phyloP scores from a whole-genome alignment of 2,888 invertebrate genomes.

The Lasioglossum lativentre region DNA sequence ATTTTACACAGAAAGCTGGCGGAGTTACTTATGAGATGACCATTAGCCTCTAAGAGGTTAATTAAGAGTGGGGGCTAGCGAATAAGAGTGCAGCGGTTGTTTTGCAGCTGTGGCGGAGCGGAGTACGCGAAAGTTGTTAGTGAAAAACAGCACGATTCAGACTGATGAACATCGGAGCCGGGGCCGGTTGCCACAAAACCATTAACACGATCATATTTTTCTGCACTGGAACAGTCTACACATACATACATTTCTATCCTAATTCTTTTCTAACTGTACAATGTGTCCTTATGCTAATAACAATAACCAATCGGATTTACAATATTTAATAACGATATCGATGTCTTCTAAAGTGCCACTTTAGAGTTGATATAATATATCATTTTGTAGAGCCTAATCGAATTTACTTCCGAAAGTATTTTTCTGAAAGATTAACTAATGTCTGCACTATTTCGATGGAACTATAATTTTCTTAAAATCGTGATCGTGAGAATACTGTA shows the following conservation, averaged over 20 bases:
- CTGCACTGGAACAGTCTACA: not conserved
- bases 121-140: not conserved
- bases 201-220: not conserved
- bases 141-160: conserved; percentile 8
- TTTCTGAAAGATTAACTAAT: no score
- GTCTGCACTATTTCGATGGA: no score
- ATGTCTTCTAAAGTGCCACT: not conserved
- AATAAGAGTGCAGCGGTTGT: conserved; percentile 3
- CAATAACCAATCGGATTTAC: no score
- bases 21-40: not conserved
- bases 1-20: not conserved
- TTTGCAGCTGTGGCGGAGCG: not conserved
- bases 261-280: not conserved
- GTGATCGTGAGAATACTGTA: no score
- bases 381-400: no score
- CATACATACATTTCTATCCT: not conserved
- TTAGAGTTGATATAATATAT: no score
- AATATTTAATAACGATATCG: not conserved
- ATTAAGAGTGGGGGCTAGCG: not conserved
- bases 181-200: not conserved
- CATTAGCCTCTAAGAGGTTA: conserved; percentile 8
- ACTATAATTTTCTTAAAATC: no score
- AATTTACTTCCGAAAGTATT: no score
- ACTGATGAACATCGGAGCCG: not conserved
- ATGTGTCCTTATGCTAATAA: no score